These are phyloP conservation scores for Chanos chanos DNA, from an alignment of 2,797 vertebrate genomes.

Conservation along the genomic window DNA sequence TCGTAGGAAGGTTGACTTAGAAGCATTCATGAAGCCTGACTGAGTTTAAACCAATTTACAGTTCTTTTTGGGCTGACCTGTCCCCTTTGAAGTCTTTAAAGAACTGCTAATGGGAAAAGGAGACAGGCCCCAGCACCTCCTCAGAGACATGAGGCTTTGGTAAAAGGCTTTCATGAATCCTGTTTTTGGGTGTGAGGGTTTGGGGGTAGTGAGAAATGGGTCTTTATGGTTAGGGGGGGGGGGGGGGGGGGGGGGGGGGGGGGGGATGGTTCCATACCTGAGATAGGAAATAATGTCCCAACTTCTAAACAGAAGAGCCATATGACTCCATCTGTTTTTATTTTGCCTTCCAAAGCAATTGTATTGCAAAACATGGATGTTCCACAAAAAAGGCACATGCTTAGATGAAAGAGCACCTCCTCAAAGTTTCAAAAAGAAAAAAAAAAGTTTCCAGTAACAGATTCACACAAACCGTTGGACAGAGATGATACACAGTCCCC, in stretches of 20 bases:
- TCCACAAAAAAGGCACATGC: neutral
- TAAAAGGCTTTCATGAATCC: neutral
- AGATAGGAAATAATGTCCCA: neutral
- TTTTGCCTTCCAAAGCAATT: slow-evolving; percentile 4
- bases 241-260: neutral
- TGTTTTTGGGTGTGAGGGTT: neutral
- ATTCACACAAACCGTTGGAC: no score
- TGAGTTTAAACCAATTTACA: no score
- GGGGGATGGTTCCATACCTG: slow-evolving; percentile 5
- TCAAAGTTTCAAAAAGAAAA: no score
- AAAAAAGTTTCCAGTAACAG: no score
- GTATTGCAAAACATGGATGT: neutral
- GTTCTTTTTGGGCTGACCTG: neutral
- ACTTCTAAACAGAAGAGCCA: neutral
- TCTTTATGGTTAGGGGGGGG: neutral
- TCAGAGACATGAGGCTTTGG: slow-evolving; percentile 11
- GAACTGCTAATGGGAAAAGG: slow-evolving; percentile 48
- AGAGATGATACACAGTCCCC: no score
- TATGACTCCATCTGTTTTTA: neutral
- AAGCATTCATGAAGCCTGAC: slow-evolving; percentile 15
- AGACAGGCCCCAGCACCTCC: slow-evolving; percentile 35
- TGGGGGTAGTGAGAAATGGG: neutral
- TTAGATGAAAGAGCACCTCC: slow-evolving; percentile 33
- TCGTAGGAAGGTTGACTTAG: neutral
- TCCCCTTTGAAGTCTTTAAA: slow-evolving; percentile 57